Evolutionary conservation across 2,888 invertebrate species (phyloP).

Genomic region (Bimastos eiseni): DNA sequence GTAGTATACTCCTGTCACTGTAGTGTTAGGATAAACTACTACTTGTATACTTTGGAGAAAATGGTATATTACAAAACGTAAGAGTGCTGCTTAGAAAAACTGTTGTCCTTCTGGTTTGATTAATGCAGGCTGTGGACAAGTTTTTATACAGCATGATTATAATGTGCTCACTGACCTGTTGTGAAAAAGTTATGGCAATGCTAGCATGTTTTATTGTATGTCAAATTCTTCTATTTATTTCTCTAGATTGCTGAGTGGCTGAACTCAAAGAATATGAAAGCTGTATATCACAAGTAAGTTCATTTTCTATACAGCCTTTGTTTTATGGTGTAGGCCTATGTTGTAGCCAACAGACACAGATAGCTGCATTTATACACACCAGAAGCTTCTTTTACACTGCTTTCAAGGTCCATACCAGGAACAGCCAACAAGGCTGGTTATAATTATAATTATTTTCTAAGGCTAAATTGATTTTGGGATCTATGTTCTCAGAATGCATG

Average conservation of each 20-base stretch:
- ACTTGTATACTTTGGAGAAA: not conserved
- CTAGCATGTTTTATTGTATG: not conserved
- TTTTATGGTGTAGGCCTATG: not conserved
- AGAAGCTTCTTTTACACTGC: not conserved
- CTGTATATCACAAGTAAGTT: conserved; percentile 58
- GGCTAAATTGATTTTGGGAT: not conserved
- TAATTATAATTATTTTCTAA: no score
- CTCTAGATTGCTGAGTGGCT: conserved; percentile 72
- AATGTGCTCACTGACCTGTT: not conserved
- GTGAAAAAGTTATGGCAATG: not conserved
- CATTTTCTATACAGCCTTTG: not conserved
- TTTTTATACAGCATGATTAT: not conserved
- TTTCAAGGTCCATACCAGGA: not conserved
- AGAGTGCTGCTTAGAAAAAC: not conserved
- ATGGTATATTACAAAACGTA: not conserved
- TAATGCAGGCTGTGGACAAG: not conserved
- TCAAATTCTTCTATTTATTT: conserved; percentile 21
- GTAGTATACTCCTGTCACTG: no score
- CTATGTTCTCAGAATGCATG: not conserved
- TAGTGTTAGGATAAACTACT: not conserved
- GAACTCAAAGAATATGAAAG: conserved; percentile 61
- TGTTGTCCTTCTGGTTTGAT: not conserved
- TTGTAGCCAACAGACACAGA: not conserved
- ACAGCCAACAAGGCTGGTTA: not conserved
- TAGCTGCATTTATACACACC: not conserved